Base-by-base conservation (phyloP, 2,888 invertebrate species). In the Adelognathus sp. region DNA sequence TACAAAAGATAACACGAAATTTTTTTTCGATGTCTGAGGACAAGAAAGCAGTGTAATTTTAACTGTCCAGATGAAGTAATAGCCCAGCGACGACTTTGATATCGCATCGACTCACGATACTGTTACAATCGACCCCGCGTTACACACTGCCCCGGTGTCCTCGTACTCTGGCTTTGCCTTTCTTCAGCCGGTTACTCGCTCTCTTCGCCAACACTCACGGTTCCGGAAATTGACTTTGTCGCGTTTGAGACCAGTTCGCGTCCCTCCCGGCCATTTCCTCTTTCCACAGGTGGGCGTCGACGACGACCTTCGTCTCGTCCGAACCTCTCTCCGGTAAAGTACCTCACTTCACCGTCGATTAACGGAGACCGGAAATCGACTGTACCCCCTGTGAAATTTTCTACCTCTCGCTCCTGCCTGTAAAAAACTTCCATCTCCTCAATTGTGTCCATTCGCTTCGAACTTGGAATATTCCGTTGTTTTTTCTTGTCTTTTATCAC, bases 141-240 rank as follows among this genome's bases (percentile, higher is more conserved):
- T n/a, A n/a, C n/a, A n/a, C n/a, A n/a, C n/a, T n/a, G n/a, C n/a
- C n/a, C n/a, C n/a, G n/a, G n/a, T n/a, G n/a, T n/a, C n/a, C n/a
- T n/a, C n/a, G n/a, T n/a, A n/a, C n/a, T n/a, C n/a, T n/a, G n/a
- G n/a, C n/a, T 50, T 3, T n/a, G 50, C 24, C 50, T 21, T 21
- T 24, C 36, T 11, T 67, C 52, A 33, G 21, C 31, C 50, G n/a
- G n/a, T n/a, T n/a, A n/a, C n/a, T n/a, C n/a, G n/a, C n/a, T n/a
- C n/a, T n/a, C n/a, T n/a, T n/a, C n/a, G n/a, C n/a, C n/a, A n/a
- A n/a, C n/a, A n/a, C n/a, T n/a, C n/a, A n/a, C n/a, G 31, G 54
- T 80, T 79, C 74, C 80, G 80, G 82, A 82, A 82, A 82, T 82
- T 80, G 81, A 82, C 80, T 82, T 82, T 82, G 81, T 82, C 78